A percentile compares a stretch with the other conserved stretches of the same genome.
Evolutionary conservation across 2,113 vertebrate genomes (phyloP).

Genomic region (Gavialis gangeticus): DNA sequence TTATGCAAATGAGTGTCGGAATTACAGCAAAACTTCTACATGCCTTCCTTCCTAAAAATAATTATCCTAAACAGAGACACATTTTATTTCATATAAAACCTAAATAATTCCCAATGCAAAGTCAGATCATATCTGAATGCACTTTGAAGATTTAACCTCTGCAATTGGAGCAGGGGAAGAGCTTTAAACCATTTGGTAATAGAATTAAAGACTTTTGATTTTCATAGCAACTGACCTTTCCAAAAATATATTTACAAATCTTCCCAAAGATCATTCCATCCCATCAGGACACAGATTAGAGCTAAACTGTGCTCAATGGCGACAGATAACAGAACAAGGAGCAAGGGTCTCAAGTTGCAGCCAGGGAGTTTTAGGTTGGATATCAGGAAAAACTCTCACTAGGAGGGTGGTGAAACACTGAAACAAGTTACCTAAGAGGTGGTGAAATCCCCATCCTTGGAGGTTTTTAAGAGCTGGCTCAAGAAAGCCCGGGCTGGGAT

Average conservation of each 20-base stretch:
- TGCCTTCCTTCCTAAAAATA: neutral
- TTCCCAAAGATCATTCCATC: neutral
- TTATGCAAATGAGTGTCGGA: neutral
- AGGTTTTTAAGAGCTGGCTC: no score
- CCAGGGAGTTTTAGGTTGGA: no score
- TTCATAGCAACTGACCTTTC: conserved; percentile 14
- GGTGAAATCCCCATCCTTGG: no score
- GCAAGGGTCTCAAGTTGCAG: no score
- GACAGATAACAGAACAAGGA: no score
- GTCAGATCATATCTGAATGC: neutral
- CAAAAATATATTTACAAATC: neutral
- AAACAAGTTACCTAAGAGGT: no score
- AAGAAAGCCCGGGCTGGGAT: no score
- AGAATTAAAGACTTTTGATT: no score
- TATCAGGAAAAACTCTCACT: no score
- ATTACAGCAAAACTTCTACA: neutral
- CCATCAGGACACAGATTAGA: neutral
- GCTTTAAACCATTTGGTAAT: neutral
- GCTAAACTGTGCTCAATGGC: no score
- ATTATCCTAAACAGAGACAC: neutral
- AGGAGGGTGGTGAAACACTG: no score
- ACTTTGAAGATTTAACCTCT: neutral
- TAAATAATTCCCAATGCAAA: neutral
- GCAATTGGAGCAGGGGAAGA: neutral
- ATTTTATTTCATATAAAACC: neutral